Conservation (phyloP, 2,888 invertebrate species). For the Synergus itoensis region DNA sequence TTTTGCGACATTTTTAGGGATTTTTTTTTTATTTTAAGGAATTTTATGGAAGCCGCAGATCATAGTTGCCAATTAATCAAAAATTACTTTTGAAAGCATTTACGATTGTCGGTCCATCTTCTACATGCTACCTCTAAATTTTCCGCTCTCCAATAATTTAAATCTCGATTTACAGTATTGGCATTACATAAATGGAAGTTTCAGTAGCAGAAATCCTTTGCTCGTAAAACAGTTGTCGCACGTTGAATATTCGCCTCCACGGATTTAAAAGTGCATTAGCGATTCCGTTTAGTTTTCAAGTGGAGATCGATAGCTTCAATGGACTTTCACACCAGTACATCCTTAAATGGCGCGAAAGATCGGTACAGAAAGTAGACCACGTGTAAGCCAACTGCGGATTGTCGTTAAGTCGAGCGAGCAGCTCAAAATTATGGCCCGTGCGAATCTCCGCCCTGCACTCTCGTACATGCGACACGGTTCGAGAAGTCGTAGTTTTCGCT, state of each 20-base stretch:
- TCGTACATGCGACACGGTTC: conserved; percentile 7
- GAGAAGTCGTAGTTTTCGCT: background rate
- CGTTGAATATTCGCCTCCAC: background rate
- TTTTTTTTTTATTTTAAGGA: no score
- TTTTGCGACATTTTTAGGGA: no score
- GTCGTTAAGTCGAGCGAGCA: conserved; percentile 24
- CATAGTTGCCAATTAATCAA: no score
- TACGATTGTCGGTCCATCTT: no score
- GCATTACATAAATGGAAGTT: no score
- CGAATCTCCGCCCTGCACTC: background rate
- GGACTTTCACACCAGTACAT: conserved; percentile 17
- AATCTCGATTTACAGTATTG: no score
- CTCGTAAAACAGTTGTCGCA: no score
- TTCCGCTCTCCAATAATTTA: no score
- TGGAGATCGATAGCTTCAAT: conserved; percentile 18
- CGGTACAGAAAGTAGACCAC: conserved; percentile 27
- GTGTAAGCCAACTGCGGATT: conserved; percentile 26
- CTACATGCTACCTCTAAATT: no score
- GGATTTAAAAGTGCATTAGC: conserved; percentile 6
- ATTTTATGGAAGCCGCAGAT: no score
- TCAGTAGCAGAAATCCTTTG: no score
- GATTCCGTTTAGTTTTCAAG: conserved; percentile 7
- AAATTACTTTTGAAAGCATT: no score
- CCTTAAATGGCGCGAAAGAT: conserved; percentile 28
- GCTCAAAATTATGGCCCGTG: conserved; percentile 17